These are phyloP conservation scores for Drosophila subobscura DNA, from an alignment of 1,140 invertebrate genomes.

Conservation along the genomic window DNA sequence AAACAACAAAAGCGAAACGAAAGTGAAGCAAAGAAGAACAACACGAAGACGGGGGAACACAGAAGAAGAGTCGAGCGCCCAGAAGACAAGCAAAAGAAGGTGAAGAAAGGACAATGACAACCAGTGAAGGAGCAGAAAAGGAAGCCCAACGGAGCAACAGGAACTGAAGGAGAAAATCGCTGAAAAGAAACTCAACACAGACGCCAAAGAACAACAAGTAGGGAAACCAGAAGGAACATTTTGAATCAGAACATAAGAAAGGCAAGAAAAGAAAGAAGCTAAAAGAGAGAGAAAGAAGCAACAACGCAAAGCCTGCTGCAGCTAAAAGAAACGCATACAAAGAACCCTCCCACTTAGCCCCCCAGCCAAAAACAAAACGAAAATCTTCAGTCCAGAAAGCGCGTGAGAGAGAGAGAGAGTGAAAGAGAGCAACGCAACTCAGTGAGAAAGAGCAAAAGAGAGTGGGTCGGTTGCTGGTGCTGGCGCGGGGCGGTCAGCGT, in stretches of 20 bases:
- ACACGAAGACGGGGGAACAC: neutral
- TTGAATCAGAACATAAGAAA: no score
- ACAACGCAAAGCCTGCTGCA: no score
- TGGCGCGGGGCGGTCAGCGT: constrained; percentile 27
- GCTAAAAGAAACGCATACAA: constrained; percentile 51
- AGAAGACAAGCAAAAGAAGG: no score
- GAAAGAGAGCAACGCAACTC: constrained; percentile 2
- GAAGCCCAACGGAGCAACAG: no score
- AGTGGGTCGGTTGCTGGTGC: constrained; percentile 18
- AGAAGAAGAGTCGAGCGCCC: neutral
- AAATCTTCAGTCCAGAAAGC: neutral
- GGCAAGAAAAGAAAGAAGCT: no score
- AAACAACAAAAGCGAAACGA: constrained; percentile 64
- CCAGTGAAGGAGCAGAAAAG: no score
- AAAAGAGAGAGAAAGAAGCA: no score
- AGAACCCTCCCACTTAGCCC: constrained; percentile 54
- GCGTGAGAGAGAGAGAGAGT: constrained; percentile 14
- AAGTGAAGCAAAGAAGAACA: constrained; percentile 1
- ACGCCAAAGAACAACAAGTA: no score
- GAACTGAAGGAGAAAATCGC: no score
- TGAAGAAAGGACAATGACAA: no score
- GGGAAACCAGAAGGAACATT: no score
- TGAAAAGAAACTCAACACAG: no score
- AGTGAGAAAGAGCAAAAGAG: constrained; percentile 8
- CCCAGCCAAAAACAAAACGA: constrained; percentile 27